Conservation (phyloP, 2,797 vertebrate species). For the Megaceryle alcyon region DNA sequence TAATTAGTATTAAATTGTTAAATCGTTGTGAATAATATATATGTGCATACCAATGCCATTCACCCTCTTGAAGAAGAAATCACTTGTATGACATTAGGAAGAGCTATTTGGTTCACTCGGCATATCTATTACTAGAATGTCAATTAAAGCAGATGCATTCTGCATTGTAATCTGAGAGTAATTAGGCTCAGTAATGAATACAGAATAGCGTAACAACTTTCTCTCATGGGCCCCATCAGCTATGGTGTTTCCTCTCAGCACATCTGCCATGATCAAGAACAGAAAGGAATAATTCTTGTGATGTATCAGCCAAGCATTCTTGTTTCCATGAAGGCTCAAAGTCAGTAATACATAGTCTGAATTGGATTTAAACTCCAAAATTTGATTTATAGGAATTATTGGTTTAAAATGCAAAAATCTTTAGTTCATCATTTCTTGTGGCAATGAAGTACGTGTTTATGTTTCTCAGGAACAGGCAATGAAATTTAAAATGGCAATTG, state of each 20-base stretch:
- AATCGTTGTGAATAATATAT: neutral
- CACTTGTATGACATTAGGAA: slow-evolving; percentile 6
- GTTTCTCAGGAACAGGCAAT: neutral
- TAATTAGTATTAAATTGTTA: slow-evolving; percentile 11
- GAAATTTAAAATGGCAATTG: slow-evolving; percentile 1
- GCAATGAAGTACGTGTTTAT: neutral
- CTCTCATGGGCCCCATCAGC: slow-evolving; percentile 19
- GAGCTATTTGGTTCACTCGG: slow-evolving; percentile 1
- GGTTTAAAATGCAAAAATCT: neutral
- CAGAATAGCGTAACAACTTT: slow-evolving; percentile 2
- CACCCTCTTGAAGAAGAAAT: slow-evolving; percentile 24
- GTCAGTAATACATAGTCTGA: neutral
- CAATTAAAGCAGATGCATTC: slow-evolving; percentile 42
- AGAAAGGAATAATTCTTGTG: slow-evolving; percentile 23
- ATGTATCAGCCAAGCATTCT: neutral
- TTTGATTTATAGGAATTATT: neutral
- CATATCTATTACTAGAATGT: slow-evolving; percentile 7
- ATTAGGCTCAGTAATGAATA: slow-evolving; percentile 53
- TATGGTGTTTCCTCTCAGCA: slow-evolving; percentile 26
- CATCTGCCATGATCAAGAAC: neutral
- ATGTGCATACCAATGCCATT: neutral
- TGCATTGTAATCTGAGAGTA: slow-evolving; percentile 50
- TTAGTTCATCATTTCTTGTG: slow-evolving; percentile 7
- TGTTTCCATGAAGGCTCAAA: neutral
- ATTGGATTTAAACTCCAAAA: neutral